Conservation (phyloP, 2,113 vertebrate genomes). For the Malurus elegans region DNA sequence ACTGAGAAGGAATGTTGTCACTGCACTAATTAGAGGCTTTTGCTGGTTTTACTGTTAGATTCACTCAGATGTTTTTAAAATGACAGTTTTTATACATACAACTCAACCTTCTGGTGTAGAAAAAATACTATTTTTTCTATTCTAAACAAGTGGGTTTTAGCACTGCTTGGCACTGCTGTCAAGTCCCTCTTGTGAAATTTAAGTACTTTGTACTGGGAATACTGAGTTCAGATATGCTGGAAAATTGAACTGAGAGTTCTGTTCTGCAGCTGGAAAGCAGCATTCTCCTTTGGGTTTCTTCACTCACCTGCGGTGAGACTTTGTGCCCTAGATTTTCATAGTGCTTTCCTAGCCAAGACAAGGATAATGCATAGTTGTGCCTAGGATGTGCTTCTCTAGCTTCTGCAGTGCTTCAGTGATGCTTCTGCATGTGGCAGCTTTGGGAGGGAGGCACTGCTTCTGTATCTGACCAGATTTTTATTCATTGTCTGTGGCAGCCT, state of each 20-base stretch:
- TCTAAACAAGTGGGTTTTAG: background rate
- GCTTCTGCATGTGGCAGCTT: background rate
- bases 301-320: background rate
- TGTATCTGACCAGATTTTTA: background rate
- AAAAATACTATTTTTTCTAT: background rate
- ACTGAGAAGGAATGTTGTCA: background rate
- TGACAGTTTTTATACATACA: background rate
- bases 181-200: background rate
- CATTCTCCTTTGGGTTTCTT: background rate
- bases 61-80: background rate
- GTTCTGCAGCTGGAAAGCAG: background rate
- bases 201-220: background rate
- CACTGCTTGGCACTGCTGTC: background rate
- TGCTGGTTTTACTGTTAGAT: background rate
- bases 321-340: background rate
- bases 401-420: background rate
- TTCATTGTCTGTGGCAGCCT: background rate
- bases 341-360: background rate
- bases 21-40: background rate
- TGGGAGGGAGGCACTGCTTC: background rate
- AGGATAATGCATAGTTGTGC: background rate
- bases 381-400: rapidly evolving
- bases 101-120: background rate
- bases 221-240: background rate
- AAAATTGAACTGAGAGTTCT: background rate